Conservation (phyloP, 2,888 invertebrate species). For the Torymus auratus region DNA sequence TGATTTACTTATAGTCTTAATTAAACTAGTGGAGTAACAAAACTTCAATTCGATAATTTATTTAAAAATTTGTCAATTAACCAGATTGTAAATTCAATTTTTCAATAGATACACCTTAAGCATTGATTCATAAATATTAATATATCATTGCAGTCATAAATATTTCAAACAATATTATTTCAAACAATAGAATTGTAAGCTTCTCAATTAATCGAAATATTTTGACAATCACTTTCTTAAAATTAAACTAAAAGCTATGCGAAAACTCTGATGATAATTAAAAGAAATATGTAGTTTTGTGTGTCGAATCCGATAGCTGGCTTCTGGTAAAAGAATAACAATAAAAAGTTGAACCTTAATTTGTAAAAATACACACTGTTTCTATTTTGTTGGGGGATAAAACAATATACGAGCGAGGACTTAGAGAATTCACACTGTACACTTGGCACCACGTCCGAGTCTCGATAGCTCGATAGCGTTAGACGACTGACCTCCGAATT, state of each 20-base stretch:
- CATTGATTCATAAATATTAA: no score
- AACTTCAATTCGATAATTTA: no score
- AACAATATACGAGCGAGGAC: not conserved
- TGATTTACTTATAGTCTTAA: no score
- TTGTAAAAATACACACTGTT: not conserved
- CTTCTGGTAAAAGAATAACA: not conserved
- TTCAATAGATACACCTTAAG: no score
- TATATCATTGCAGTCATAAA: no score
- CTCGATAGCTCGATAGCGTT: conserved; percentile 73
- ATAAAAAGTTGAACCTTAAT: not conserved
- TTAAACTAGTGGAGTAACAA: no score
- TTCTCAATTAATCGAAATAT: not conserved
- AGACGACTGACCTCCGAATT: conserved; percentile 74
- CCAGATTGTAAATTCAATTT: no score
- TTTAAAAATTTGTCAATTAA: no score
- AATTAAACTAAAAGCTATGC: not conserved
- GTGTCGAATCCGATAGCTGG: not conserved
- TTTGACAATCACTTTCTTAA: conserved; percentile 42
- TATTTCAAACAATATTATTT: no score
- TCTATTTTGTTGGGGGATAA: not conserved
- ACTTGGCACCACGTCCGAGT: conserved; percentile 69
- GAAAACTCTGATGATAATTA: not conserved
- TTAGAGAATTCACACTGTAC: conserved; percentile 27
- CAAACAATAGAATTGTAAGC: no score
- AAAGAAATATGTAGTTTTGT: not conserved